Evolutionary conservation across 2,113 vertebrate species (phyloP).

Genomic region (Odontophorus gujanensis): DNA sequence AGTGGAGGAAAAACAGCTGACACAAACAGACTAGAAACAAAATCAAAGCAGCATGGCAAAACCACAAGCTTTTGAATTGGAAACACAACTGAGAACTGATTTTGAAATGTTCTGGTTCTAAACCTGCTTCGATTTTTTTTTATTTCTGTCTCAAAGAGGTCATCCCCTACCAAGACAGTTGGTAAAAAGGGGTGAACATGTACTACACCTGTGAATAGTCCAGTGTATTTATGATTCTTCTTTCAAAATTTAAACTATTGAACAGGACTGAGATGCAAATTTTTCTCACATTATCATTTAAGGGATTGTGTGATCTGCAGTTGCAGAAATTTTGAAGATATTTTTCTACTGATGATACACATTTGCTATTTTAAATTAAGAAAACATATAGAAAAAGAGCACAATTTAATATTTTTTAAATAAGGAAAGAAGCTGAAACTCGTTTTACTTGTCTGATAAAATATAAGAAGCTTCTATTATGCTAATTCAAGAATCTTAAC

Average conservation of each 20-base stretch:
- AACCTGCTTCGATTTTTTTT: neutral
- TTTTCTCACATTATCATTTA: neutral
- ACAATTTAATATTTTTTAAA: neutral
- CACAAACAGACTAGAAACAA: neutral
- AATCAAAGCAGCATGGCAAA: neutral
- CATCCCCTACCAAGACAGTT: neutral
- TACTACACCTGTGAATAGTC: neutral
- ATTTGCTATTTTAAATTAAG: neutral
- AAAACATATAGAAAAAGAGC: neutral
- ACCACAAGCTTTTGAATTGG: rapidly evolving
- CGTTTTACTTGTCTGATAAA: neutral
- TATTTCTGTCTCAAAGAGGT: neutral
- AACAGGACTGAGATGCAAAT: neutral
- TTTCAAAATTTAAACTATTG: neutral
- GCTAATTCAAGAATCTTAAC: neutral
- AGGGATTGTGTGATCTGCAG: rapidly evolving
- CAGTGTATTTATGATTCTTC: neutral
- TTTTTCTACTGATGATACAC: neutral
- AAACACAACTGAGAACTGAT: neutral
- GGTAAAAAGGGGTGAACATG: neutral
- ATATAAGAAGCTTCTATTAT: neutral
- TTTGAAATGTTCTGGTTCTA: neutral
- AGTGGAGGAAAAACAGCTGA: neutral
- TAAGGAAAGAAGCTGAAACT: neutral
- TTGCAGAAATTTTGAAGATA: neutral